Evolutionary conservation across 2,113 vertebrate species (phyloP), one percentile per base, ranked within the genome.

Genomic region (Crocuta crocuta): DNA sequence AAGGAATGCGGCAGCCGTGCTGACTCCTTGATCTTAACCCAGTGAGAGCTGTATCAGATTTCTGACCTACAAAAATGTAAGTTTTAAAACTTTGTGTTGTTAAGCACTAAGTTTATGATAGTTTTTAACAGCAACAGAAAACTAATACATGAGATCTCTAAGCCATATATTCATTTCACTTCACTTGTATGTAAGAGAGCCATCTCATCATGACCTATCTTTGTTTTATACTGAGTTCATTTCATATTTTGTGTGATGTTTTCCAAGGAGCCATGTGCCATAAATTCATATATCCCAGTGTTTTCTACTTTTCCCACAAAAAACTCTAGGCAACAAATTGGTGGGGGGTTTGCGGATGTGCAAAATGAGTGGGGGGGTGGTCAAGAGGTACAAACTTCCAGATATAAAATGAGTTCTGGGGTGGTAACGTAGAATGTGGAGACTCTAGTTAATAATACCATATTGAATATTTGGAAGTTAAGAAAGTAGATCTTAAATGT

Each of bases 1-100:
- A 48, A 73, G 26, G 33, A 35, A 15, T 15, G 1, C 0, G 6
- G 2, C 2, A 9, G 2, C 2, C 15, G 8, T 24, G 31, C 23
- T 71, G 9, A 65, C 10, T 31, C 12, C 1, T 45, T 28, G 2
- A 35, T 73, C 35, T 85, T 93, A 66, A 68, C 2, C 28, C n/a
- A 28, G 15, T 24, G 90, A 58, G 7, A 12, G 10, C 4, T 10
- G 10, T n/a, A 8, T 39, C 9, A 23, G 24, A 55, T 39, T 94
- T 76, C n/a, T 26, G 2, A 78, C 17, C 45, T 26, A 35, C 10
- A n/a, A 39, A 79, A 89, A 26, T 10, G 33, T 53, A 61, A 74
- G 21, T n/a, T 85, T 61, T 39, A 89, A 70, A 15, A 9, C 31
- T 26, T 66, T 73, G 9, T 35, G 23, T 76, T 80, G 10, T 26